Evolutionary conservation across 1,140 invertebrate species (phyloP).

Genomic region (Aculops lycopersici): DNA sequence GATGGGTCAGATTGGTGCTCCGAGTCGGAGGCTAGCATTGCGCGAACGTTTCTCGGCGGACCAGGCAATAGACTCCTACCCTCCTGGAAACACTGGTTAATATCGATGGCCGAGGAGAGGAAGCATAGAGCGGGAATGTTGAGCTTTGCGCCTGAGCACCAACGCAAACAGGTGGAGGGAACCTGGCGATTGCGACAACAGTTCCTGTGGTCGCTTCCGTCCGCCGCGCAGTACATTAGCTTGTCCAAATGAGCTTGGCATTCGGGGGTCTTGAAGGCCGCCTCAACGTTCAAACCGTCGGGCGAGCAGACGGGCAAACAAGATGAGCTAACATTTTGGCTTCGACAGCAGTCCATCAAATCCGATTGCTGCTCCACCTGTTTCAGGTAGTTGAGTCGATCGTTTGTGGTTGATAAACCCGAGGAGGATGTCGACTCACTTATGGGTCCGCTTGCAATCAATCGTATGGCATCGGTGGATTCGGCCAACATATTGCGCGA

Average conservation of each 20-base stretch:
- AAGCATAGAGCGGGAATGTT: slow-evolving; percentile 28
- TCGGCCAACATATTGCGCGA: neutral
- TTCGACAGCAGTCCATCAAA: slow-evolving; percentile 16
- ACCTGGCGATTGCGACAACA: slow-evolving; percentile 40
- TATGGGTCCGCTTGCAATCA: neutral
- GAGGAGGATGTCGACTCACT: slow-evolving; percentile 5
- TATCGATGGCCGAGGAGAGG: slow-evolving; percentile 31
- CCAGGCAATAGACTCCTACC: slow-evolving; percentile 35
- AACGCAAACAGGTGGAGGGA: slow-evolving; percentile 34
- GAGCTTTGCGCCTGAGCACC: slow-evolving; percentile 34
- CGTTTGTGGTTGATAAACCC: slow-evolving; percentile 3
- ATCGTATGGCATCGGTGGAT: neutral
- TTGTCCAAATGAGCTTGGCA: slow-evolving; percentile 48
- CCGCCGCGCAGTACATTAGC: slow-evolving; percentile 45
- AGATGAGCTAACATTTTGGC: slow-evolving; percentile 32
- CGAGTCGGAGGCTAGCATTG: slow-evolving; percentile 19
- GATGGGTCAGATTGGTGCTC: too few relatives aligned
- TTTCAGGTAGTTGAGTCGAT: neutral
- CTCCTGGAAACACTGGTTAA: slow-evolving; percentile 43
- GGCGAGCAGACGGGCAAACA: slow-evolving; percentile 45
- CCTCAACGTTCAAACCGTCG: slow-evolving; percentile 35
- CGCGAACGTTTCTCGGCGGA: slow-evolving; percentile 32
- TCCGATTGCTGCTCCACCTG: neutral
- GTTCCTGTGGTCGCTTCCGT: slow-evolving; percentile 19
- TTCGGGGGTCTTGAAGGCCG: slow-evolving; percentile 35